phyloP scores from a whole-genome alignment of 2,888 invertebrate species.

The Seira ritae region DNA sequence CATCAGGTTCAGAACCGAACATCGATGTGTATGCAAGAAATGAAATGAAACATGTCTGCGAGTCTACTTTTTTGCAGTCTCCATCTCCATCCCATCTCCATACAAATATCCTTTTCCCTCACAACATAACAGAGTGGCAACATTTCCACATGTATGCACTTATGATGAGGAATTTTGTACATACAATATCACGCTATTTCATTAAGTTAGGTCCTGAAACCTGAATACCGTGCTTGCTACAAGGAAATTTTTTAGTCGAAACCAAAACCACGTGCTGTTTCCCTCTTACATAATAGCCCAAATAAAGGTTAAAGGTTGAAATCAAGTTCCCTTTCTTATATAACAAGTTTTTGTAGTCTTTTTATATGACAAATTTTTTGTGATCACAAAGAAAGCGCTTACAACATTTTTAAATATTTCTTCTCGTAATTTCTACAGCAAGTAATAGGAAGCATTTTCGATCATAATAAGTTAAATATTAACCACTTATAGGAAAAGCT shows the following conservation, averaged over 20 bases:
- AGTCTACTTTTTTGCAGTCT: too few species aligned
- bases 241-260: slow-evolving; percentile 25
- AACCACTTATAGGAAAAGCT: too few species aligned
- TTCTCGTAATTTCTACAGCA: not conserved
- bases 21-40: too few species aligned
- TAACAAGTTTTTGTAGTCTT: slow-evolving; percentile 14
- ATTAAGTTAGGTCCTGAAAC: slow-evolving; percentile 30
- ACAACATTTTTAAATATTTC: not conserved
- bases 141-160: too few species aligned
- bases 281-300: slow-evolving; percentile 35
- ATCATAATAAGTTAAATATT: not conserved
- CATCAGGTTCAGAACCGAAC: too few species aligned
- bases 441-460: not conserved
- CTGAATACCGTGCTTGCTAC: not conserved
- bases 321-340: not conserved
- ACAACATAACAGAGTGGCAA: too few species aligned
- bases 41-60: too few species aligned
- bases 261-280: slow-evolving; percentile 50
- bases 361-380: not conserved
- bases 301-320: slow-evolving; percentile 51
- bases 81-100: too few species aligned
- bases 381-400: slow-evolving; percentile 13
- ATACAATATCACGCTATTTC: not conserved
- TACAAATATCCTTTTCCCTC: too few species aligned
- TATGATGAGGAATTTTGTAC: too few species aligned